Percentiles rank a stretch among this genome's conserved stretches.
These are phyloP conservation scores for Phodopus roborovskii DNA, from an alignment of 2,113 vertebrate species.

Conservation along the genomic window DNA sequence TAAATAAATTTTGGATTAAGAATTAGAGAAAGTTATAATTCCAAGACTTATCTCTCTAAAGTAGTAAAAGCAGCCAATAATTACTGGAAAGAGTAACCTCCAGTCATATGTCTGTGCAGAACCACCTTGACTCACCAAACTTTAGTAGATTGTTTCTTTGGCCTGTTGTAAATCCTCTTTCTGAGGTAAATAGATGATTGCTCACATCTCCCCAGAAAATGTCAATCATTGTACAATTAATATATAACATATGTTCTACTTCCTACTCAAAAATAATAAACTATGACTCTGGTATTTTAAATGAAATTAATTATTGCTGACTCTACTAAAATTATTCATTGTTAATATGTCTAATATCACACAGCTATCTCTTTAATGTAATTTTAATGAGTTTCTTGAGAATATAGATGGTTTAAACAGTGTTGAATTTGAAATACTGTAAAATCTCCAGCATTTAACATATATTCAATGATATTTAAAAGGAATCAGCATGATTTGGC, in stretches of 20 bases:
- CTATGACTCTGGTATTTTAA: not conserved
- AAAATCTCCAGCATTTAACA: not conserved
- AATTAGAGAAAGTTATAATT: not conserved
- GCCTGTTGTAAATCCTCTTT: not conserved
- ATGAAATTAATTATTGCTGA: constrained; percentile 2
- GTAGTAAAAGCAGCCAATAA: not conserved
- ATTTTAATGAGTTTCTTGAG: constrained; percentile 11
- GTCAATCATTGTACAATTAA: not conserved
- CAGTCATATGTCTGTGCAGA: not conserved
- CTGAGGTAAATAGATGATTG: not conserved
- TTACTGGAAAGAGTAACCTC: not conserved
- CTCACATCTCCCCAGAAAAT: not conserved
- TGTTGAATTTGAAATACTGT: not conserved
- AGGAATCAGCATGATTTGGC: not conserved
- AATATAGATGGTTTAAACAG: not conserved
- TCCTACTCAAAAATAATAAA: not conserved
- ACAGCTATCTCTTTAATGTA: not conserved
- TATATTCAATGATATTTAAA: not conserved
- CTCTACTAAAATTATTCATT: constrained; percentile 10
- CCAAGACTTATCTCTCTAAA: no score
- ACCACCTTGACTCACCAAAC: not conserved
- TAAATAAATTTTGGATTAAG: no score
- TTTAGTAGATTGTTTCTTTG: not conserved
- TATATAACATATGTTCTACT: not conserved
- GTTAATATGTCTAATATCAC: not conserved